Evolutionary conservation across 2,797 vertebrate species (phyloP).

Genomic region (Chelon auratus): DNA sequence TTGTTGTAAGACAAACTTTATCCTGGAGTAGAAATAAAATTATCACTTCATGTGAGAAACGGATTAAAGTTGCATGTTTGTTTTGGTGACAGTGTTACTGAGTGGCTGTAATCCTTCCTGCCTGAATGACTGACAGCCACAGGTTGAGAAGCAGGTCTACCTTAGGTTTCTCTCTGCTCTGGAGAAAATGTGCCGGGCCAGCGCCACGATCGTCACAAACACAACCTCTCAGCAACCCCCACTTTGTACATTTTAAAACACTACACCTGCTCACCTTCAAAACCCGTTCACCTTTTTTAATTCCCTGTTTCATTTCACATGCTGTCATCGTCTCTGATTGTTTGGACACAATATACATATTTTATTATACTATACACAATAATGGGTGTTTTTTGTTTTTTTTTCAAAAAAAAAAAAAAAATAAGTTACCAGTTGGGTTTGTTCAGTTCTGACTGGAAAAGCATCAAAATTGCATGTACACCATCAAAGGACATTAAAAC

Average conservation of each 20-base stretch:
- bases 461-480: constrained; percentile 14
- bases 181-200: constrained; percentile 11
- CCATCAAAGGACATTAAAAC: neutral
- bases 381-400: neutral
- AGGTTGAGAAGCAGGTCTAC: constrained; percentile 66
- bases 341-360: constrained; percentile 6
- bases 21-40: neutral
- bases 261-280: neutral
- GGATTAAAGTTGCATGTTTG: constrained; percentile 45
- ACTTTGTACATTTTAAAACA: neutral
- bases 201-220: constrained; percentile 25
- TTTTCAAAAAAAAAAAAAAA: too few relatives aligned
- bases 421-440: neutral
- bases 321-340: neutral
- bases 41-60: neutral
- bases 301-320: neutral
- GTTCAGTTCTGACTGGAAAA: neutral
- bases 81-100: constrained; percentile 47
- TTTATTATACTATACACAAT: constrained; percentile 1
- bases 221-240: neutral
- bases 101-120: constrained; percentile 53
- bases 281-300: neutral
- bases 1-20: neutral
- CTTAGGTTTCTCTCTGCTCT: constrained; percentile 50
- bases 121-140: constrained; percentile 71